Base-by-base conservation (phyloP, 2,797 vertebrate genomes). In the Protosalanx chinensis region DNA sequence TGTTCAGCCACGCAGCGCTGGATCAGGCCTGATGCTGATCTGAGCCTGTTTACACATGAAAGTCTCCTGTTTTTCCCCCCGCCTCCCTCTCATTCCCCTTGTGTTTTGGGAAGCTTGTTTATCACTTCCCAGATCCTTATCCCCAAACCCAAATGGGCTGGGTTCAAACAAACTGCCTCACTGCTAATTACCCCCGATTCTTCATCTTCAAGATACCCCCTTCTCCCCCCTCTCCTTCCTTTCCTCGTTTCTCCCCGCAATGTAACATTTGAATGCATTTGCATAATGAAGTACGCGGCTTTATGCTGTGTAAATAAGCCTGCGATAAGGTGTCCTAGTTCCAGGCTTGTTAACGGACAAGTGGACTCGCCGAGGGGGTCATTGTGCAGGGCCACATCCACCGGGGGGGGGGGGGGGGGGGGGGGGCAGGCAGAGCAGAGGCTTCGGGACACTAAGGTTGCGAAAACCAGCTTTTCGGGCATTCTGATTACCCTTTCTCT, bases 91-190 rank as follows among this genome's bases (percentile, higher is more conserved):
- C 49, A 76, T 78, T 56, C 72, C 82, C 79, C 82, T 82, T 80
- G 82, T 85, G 82, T 81, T 80, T 88, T 81, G 76, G 84, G 77
- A 80, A 79, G 78, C 87, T 92, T 92, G 88, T 92, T 93, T 93
- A 91, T 93, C 86, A 84, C 84, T 82, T 88, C 91, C 83, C 74
- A 6, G 51, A 81, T 73, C 57, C 6, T 56, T 84, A 85, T 88
- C 83, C 85, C 85, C n/a, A 76, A 90, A 87, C 87, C 67, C 77
- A 89, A 91, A 89, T 86, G 83, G 86, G n/a, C 86, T 81, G 74
- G 84, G 90, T 92, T 92, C 92, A 93, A 92, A 92, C 90, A 90
- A 93, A 93, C 88, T 88, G 88, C 83, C 87, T 90, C 82, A 72
- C 79, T 65, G 74, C 87, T 93, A 93, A 92, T 92, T 92, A 92